Base-by-base conservation (phyloP, 2,888 invertebrate species). In the Prostheceraeus crozeri region DNA sequence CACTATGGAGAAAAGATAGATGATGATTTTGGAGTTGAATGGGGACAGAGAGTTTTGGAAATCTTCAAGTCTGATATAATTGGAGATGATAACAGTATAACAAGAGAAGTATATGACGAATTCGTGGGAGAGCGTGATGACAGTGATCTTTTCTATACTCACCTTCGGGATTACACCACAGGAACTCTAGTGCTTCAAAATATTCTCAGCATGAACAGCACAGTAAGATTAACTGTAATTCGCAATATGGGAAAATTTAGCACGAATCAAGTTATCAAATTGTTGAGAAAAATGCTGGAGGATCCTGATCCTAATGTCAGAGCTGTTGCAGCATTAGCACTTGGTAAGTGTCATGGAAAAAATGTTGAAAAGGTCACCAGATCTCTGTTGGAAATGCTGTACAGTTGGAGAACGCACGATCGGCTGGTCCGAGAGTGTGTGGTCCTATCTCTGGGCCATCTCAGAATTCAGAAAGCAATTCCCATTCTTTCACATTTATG, bases 401-500 rank as follows among this genome's bases (percentile, higher is more conserved):
- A 33, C 33, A 33, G 33, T n/a, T 33, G 33, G 33, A 10, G 10
- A 11, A 33, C 33, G 4, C 14, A 48, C 27, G 48, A 48, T 19
- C 48, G 48, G 3, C 48, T 48, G 6, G 48, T 48, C 28, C 48
- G 48, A 3, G 48, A 48, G 23, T 28, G 48, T 14, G 48, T 30
- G 19, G 23, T 48, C 11, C 25, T 48, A 4, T 25, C 48, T 4
- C 25, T 48, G 48, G 48, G 48, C 8, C 25, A 48, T 11, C 25
- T 48, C 19, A 6, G 28, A 30, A 30, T 30, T 6, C 11, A 4
- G 4, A 14, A 25, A 3, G 48, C 25, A 30, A 48, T 48, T 19
- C 48, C 48, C 4, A 4, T 25, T n/a, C 48, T 48, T 10, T 25
- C 48, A 6, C 48, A 48, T 30, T 48, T 19, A 25, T 48, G 48